Conservation (phyloP, 30 jellyfish, hydroid and myxozoan genomes). For the Hydractinia symbiolongicarpus region DNA sequence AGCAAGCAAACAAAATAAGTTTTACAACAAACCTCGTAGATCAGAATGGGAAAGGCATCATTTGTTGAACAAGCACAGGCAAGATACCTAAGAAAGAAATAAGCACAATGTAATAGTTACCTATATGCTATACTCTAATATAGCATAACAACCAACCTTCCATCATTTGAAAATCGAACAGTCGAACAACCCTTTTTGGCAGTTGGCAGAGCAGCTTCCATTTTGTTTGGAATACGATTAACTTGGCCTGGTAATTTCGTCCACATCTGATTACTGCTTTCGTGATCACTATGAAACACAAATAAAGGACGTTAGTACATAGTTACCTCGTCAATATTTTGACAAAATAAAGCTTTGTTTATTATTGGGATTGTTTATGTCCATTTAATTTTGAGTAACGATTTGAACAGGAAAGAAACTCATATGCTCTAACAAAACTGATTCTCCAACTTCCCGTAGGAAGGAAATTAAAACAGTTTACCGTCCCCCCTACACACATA, state of each 20-base stretch:
- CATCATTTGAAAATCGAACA: conserved; percentile 74
- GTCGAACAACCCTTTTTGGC: conserved; percentile 88
- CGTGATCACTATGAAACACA: conserved; percentile 30
- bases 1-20: not conserved
- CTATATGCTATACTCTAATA: not conserved
- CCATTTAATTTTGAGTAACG: too few species aligned
- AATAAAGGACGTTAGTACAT: too few species aligned
- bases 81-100: conserved; percentile 38
- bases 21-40: conserved; percentile 72
- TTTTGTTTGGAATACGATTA: conserved; percentile 66
- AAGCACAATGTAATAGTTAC: not conserved
- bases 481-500: too few species aligned
- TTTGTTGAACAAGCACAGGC: conserved; percentile 86
- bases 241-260: conserved; percentile 89
- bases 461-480: too few species aligned
- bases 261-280: conserved; percentile 51
- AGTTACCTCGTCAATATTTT: too few species aligned
- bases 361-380: too few species aligned
- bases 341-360: too few species aligned
- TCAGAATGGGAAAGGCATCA: conserved; percentile 56
- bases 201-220: conserved; percentile 49
- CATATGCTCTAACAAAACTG: too few species aligned
- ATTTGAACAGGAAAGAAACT: too few species aligned
- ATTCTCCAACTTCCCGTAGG: too few species aligned
- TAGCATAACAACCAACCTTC: conserved; percentile 50